Percentiles rank a stretch among this genome's conserved stretches.
Evolutionary conservation across 2,888 invertebrate species (phyloP).

Genomic region (Cynaeus angustus): DNA sequence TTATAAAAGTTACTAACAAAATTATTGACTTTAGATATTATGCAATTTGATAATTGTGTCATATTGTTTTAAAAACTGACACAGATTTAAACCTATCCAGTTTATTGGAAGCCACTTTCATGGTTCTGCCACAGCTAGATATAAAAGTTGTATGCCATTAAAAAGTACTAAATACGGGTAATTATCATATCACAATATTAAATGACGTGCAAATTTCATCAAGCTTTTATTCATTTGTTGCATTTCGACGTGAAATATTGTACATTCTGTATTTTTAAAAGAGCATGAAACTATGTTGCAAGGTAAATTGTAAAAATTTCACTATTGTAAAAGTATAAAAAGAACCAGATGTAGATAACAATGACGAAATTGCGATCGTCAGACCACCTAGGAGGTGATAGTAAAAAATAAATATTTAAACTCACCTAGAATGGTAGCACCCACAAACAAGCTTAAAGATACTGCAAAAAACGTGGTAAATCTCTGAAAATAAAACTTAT

Average conservation of each 20-base stretch:
- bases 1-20: too few species aligned
- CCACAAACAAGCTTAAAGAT: slow-evolving; percentile 93
- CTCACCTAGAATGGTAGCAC: slow-evolving; percentile 94
- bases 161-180: neutral
- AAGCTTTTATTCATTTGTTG: slow-evolving; percentile 2
- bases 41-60: too few species aligned
- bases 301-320: slow-evolving; percentile 26
- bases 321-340: slow-evolving; percentile 26
- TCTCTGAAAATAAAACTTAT: slow-evolving; percentile 78
- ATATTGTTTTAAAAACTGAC: neutral
- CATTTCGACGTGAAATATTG: neutral
- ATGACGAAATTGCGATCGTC: slow-evolving; percentile 19
- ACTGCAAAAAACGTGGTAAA: slow-evolving; percentile 94
- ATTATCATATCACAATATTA: slow-evolving; percentile 1
- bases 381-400: slow-evolving; percentile 26
- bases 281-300: slow-evolving; percentile 11
- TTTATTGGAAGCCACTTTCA: slow-evolving; percentile 5
- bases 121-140: neutral
- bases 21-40: too few species aligned
- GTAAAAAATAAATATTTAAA: slow-evolving; percentile 30
- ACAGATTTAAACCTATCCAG: neutral
- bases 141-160: neutral
- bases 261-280: slow-evolving; percentile 9
- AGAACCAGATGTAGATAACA: slow-evolving; percentile 27
- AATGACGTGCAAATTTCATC: neutral